Conservation (phyloP, 2,888 invertebrate species). For the Dendrolimus pini region DNA sequence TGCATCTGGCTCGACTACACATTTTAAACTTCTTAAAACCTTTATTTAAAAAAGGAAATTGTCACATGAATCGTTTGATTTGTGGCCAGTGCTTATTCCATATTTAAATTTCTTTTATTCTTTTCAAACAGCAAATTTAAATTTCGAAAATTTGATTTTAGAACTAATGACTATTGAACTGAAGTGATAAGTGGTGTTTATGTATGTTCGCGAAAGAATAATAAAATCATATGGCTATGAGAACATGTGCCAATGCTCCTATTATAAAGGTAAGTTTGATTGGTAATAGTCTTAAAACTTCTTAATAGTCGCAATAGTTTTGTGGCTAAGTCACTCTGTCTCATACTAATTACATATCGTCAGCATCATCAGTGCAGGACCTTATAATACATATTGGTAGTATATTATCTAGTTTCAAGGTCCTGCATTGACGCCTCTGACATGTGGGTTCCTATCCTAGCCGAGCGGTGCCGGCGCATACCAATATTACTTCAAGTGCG, state of each 20-base stretch:
- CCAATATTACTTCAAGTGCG: too few relatives aligned
- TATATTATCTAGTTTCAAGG: too few relatives aligned
- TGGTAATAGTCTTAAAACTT: too few relatives aligned
- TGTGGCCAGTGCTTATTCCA: not conserved
- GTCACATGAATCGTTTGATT: slow-evolving; percentile 13
- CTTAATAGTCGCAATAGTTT: too few relatives aligned
- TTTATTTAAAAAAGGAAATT: slow-evolving; percentile 6
- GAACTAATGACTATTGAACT: slow-evolving; percentile 4
- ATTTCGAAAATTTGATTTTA: slow-evolving; percentile 2
- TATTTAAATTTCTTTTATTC: not conserved
- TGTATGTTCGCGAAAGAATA: slow-evolving; percentile 28
- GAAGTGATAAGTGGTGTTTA: slow-evolving; percentile 27
- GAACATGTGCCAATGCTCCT: slow-evolving; percentile 48
- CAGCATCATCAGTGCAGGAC: too few relatives aligned
- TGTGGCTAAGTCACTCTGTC: too few relatives aligned
- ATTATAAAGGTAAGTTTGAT: slow-evolving; percentile 45
- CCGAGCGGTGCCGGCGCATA: too few relatives aligned
- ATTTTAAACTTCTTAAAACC: slow-evolving; percentile 4
- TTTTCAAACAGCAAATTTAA: not conserved
- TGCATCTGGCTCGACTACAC: slow-evolving; percentile 5
- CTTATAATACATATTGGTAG: too few relatives aligned
- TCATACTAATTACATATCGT: too few relatives aligned
- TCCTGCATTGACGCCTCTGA: too few relatives aligned
- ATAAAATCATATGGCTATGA: slow-evolving; percentile 38
- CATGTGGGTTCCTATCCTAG: too few relatives aligned